Conservation (phyloP, 1,140 invertebrate species). For the Pogonognathellus flavescens region DNA sequence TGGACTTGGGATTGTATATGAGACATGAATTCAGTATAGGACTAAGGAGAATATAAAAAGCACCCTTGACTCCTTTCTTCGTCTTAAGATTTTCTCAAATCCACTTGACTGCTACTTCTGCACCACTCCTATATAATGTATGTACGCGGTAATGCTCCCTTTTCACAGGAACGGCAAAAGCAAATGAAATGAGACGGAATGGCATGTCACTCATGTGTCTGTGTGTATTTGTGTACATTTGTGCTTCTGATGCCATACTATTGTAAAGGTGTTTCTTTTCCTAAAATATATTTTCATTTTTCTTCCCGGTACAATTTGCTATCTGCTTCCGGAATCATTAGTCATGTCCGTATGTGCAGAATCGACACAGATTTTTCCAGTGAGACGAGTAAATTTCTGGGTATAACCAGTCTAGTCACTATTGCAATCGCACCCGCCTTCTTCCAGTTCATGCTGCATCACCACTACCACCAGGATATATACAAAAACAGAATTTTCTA, state of each 20-base stretch:
- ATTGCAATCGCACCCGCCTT: background rate
- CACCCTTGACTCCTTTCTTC: background rate
- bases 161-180: slow-evolving; percentile 28
- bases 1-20: background rate
- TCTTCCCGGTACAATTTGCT: background rate
- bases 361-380: slow-evolving; percentile 14
- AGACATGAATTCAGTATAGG: background rate
- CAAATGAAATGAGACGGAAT: slow-evolving; percentile 36
- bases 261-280: no score
- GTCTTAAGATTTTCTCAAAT: no score
- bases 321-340: slow-evolving; percentile 41
- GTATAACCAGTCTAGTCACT: background rate
- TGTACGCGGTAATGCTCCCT: background rate
- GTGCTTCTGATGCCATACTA: no score
- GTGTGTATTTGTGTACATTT: no score
- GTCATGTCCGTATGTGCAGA: background rate
- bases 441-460: background rate
- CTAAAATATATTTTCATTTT: background rate
- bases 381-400: background rate
- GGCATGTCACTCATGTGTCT: background rate
- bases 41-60: slow-evolving; percentile 6
- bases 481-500: background rate
- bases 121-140: background rate
- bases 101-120: background rate
- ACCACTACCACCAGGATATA: background rate